These are phyloP conservation scores for Potamarius usumacintae DNA, from an alignment of 2,113 vertebrate species.

Conservation along the genomic window DNA sequence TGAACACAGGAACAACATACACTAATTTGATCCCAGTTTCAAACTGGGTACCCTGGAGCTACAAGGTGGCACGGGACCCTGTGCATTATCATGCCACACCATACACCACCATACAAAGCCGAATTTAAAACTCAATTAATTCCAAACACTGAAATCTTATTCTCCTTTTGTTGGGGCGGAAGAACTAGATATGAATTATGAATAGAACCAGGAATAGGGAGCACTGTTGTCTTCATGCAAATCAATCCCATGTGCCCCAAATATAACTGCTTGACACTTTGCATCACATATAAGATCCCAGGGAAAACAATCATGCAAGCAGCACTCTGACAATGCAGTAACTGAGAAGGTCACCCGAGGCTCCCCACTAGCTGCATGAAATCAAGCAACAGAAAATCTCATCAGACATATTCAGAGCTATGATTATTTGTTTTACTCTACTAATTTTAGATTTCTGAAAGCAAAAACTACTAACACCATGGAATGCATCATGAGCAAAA, in stretches of 20 bases:
- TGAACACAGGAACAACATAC: not conserved
- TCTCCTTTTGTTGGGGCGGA: slow-evolving; percentile 33
- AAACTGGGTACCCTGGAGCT: not conserved
- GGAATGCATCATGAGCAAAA: not conserved
- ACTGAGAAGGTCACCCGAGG: slow-evolving; percentile 32
- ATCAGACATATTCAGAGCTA: not conserved
- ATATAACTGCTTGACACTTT: slow-evolving; percentile 55
- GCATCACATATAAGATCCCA: slow-evolving; percentile 54
- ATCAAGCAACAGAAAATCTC: slow-evolving; percentile 32
- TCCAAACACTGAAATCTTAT: slow-evolving; percentile 41
- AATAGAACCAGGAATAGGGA: slow-evolving; percentile 43
- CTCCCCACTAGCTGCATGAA: not conserved
- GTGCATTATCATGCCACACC: not conserved
- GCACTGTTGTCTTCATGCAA: slow-evolving; percentile 48
- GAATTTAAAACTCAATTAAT: slow-evolving; percentile 41
- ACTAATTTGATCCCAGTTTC: not conserved
- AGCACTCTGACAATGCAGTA: slow-evolving; percentile 38
- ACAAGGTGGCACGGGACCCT: not conserved
- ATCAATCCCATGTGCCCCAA: slow-evolving; percentile 49
- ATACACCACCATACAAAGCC: not conserved
- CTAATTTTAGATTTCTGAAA: slow-evolving; percentile 34
- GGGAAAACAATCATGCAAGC: slow-evolving; percentile 23
- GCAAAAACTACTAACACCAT: slow-evolving; percentile 7
- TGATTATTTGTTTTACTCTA: slow-evolving; percentile 32
- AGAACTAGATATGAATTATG: slow-evolving; percentile 53